phyloP scores from a whole-genome alignment of 2,797 vertebrate species.

The Xenentodon cancila region DNA sequence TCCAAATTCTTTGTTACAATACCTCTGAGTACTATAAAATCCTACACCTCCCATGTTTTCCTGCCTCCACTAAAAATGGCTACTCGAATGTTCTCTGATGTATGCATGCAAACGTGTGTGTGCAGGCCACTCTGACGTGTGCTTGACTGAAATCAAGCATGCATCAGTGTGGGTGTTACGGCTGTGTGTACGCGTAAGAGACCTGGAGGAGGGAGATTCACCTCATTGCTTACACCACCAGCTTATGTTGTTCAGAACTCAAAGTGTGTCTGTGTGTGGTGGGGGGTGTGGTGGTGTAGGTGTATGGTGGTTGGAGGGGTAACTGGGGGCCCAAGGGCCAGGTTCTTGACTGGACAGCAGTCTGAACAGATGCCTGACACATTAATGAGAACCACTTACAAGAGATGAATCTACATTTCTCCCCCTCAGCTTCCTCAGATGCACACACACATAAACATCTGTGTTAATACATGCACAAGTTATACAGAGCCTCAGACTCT shows the following conservation, averaged over 20 bases:
- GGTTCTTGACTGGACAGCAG: constrained; percentile 41
- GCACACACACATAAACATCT: constrained; percentile 4
- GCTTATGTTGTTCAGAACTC: constrained; percentile 43
- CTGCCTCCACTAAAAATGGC: constrained; percentile 52
- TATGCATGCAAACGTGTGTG: constrained; percentile 28
- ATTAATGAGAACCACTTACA: constrained; percentile 49
- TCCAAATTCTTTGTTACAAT: constrained; percentile 55
- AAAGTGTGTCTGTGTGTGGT: not conserved
- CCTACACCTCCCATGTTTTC: constrained; percentile 63
- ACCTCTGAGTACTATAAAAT: constrained; percentile 64
- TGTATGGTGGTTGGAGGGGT: not conserved
- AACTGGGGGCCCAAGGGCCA: constrained; percentile 15
- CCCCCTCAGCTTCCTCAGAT: constrained; percentile 10
- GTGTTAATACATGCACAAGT: not conserved
- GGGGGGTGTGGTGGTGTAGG: not conserved
- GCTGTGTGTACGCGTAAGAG: constrained; percentile 52
- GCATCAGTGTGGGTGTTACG: constrained; percentile 56
- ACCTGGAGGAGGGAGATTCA: constrained; percentile 62
- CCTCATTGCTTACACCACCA: constrained; percentile 72
- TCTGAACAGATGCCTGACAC: constrained; percentile 63
- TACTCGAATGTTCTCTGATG: constrained; percentile 53
- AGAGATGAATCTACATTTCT: constrained; percentile 43
- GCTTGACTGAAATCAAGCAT: constrained; percentile 49
- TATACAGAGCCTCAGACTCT: constrained; percentile 6
- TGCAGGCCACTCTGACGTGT: constrained; percentile 22